These are phyloP conservation scores for Lycocerus yunnanus DNA, from an alignment of 2,888 invertebrate species.

Conservation along the genomic window DNA sequence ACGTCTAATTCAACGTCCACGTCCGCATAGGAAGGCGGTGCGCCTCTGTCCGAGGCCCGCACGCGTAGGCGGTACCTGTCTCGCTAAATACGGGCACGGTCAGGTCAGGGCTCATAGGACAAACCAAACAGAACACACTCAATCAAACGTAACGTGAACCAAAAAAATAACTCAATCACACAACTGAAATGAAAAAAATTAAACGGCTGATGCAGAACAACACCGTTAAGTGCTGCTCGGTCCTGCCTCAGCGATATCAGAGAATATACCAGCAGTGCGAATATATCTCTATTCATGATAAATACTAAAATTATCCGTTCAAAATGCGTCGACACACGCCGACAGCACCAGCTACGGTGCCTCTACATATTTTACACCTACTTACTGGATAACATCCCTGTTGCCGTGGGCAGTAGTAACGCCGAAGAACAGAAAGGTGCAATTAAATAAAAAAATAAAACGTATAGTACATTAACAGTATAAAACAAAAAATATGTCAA, in stretches of 20 bases:
- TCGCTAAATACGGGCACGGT: slow-evolving; percentile 80
- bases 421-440: slow-evolving; percentile 69
- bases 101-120: slow-evolving; percentile 68
- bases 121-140: slow-evolving; percentile 58
- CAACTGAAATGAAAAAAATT: slow-evolving; percentile 41
- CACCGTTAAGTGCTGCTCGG: slow-evolving; percentile 22
- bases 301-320: slow-evolving; percentile 30
- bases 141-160: slow-evolving; percentile 49
- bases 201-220: slow-evolving; percentile 27
- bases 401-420: slow-evolving; percentile 61
- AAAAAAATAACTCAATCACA: slow-evolving; percentile 53
- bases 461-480: slow-evolving; percentile 59
- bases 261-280: slow-evolving; percentile 32
- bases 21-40: slow-evolving; percentile 89
- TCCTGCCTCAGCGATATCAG: slow-evolving; percentile 30
- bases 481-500: slow-evolving; percentile 61
- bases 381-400: slow-evolving; percentile 79
- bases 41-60: slow-evolving; percentile 94
- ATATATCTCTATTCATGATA: slow-evolving; percentile 35
- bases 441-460: slow-evolving; percentile 66
- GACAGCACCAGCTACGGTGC: slow-evolving; percentile 29
- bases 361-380: slow-evolving; percentile 56
- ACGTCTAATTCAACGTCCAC: slow-evolving; percentile 98
- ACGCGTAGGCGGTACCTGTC: slow-evolving; percentile 96
- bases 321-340: slow-evolving; percentile 16